Evolutionary conservation across 2,113 vertebrate species (phyloP).

Genomic region (Rhinogobius similis): DNA sequence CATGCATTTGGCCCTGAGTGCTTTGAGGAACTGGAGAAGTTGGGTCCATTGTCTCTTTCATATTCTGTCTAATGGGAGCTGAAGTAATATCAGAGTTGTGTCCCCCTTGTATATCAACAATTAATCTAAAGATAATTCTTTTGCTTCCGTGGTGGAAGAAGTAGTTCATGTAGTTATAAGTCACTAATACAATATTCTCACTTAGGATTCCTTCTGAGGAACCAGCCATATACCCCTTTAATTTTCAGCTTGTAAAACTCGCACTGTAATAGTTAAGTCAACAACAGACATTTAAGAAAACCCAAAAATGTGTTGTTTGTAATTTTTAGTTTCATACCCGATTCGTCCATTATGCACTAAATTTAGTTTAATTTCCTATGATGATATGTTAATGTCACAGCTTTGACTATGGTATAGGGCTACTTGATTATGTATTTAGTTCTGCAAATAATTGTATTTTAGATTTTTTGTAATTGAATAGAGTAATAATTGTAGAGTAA

Average conservation of each 20-base stretch:
- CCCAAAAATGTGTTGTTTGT: not conserved
- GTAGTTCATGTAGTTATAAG: slow-evolving; percentile 13
- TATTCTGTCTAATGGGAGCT: slow-evolving; percentile 24
- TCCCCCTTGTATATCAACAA: slow-evolving; percentile 6
- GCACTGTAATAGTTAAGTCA: not conserved
- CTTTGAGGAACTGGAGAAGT: slow-evolving; percentile 56
- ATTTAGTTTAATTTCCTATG: not conserved
- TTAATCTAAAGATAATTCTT: slow-evolving; percentile 2
- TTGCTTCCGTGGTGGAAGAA: not conserved
- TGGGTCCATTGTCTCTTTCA: slow-evolving; percentile 50
- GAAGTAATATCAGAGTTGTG: slow-evolving; percentile 29
- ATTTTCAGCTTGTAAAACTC: no score
- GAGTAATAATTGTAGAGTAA: no score
- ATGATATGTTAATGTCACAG: not conserved
- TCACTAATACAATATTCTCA: slow-evolving; percentile 12
- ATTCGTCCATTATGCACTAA: not conserved
- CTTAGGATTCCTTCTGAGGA: not conserved
- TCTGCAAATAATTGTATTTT: no score
- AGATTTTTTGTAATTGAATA: no score
- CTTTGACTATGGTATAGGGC: no score
- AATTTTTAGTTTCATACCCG: not conserved
- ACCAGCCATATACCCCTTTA: no score
- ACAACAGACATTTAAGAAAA: not conserved
- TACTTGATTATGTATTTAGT: no score
- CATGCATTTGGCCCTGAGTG: slow-evolving; percentile 53